Evolutionary conservation across 2,888 invertebrate genomes (phyloP), one percentile per base, ranked within the genome.

Genomic region (Homarus gammarus): DNA sequence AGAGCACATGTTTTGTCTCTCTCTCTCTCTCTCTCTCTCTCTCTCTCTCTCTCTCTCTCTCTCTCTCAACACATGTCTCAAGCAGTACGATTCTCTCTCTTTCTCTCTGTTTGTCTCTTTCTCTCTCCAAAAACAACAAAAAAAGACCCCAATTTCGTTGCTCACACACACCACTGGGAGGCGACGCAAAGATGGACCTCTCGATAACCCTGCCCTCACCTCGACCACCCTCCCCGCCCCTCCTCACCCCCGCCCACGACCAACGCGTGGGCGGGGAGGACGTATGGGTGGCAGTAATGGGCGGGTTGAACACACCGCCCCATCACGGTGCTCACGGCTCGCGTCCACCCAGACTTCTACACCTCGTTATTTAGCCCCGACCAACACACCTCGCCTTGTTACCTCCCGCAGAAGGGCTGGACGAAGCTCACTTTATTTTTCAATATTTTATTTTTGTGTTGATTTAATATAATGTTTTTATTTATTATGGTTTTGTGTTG

Each of bases 221-320:
- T n/a, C n/a, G n/a, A n/a, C n/a, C n/a, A n/a, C n/a, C n/a, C n/a
- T n/a, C n/a, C n/a, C n/a, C n/a, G n/a, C n/a, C n/a, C n/a, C n/a
- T 56, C n/a, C n/a, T 56, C 56, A 27, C 3, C 64, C 6, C 64
- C 27, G 27, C 5, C 27, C 27, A 27, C 44, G 6, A 44, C 64
- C 64, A 1, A 3, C 64, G 8, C 27, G 64, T 64, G 64, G 64
- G n/a, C 64, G 64, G 64, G 64, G 27, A 64, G 64, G 64, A 64
- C 27, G 27, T 27, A 64, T 64, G 64, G 64, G 64, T 64, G 64
- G 64, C 64, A 64, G 64, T 64, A 64, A 64, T 64, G 64, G 27
- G 64, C 27, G 64, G 64, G n/a, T 64, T 64, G 27, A 64, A 64
- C 64, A 64, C 64, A 64, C 64, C 27, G 64, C 64, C 64, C 64